A percentile compares a stretch with the other conserved stretches of the same genome.
These are phyloP conservation scores for Drosophila lutescens DNA, from an alignment of 2,888 invertebrate species.

Conservation along the genomic window DNA sequence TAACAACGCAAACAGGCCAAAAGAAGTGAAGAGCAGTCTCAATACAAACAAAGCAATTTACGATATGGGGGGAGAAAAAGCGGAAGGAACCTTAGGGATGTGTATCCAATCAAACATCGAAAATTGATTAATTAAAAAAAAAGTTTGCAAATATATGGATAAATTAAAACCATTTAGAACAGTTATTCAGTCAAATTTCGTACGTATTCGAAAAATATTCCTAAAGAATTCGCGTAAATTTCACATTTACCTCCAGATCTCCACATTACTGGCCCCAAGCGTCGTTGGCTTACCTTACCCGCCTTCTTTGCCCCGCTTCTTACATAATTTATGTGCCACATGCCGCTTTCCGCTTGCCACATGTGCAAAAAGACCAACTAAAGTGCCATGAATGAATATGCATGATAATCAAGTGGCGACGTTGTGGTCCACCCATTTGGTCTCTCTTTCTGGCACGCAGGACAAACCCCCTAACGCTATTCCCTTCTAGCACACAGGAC, in stretches of 20 bases:
- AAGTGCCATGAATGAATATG: conserved; percentile 43
- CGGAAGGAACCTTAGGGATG: neutral
- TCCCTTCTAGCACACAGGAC: neutral
- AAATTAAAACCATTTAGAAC: too few species aligned
- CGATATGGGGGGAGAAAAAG: neutral
- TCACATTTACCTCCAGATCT: neutral
- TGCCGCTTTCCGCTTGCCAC: conserved; percentile 10
- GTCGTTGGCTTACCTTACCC: neutral
- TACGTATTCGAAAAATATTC: too few species aligned
- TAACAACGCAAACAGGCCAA: conserved; percentile 59
- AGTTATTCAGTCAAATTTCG: too few species aligned
- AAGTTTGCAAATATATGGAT: too few species aligned
- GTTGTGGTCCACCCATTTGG: conserved; percentile 13
- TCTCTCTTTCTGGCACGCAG: neutral
- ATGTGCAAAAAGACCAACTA: conserved; percentile 24
- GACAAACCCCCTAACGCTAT: neutral
- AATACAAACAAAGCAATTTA: conserved; percentile 47
- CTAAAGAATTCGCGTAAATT: neutral
- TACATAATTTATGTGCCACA: conserved; percentile 26
- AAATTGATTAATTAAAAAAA: neutral
- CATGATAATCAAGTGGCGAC: conserved; percentile 45
- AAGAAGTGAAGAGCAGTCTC: conserved; percentile 39
- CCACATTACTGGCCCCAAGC: neutral
- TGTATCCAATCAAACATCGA: neutral
- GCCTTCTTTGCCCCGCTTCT: conserved; percentile 3